Percentiles rank a stretch among this genome's conserved stretches.
Evolutionary conservation across 2,797 vertebrate species (phyloP).

Genomic region (Aythya fuligula): DNA sequence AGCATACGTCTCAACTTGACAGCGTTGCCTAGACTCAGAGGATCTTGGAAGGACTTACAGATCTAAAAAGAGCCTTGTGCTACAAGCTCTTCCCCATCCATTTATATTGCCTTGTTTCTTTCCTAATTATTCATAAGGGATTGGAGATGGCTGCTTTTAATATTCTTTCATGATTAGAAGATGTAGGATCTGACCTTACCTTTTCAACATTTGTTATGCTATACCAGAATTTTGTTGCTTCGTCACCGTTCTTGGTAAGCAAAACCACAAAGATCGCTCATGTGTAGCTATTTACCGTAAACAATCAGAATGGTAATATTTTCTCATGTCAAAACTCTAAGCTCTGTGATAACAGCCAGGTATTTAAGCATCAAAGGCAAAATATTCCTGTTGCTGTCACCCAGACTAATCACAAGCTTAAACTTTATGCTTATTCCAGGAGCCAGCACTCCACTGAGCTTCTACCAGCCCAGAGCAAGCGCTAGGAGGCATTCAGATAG

Average conservation of each 20-base stretch:
- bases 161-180: background rate
- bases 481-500: background rate
- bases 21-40: background rate
- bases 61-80: background rate
- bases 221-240: background rate
- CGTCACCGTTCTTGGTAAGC: background rate
- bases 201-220: background rate
- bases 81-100: background rate
- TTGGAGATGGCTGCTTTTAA: background rate
- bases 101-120: background rate
- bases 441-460: background rate
- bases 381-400: background rate
- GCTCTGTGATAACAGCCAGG: background rate
- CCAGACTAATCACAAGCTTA: background rate
- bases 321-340: background rate
- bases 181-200: background rate
- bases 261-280: background rate
- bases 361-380: background rate
- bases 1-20: background rate
- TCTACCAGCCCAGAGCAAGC: background rate
- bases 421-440: background rate
- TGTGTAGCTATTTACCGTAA: background rate
- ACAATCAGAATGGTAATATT: background rate
- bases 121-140: background rate
- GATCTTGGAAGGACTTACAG: background rate